These are phyloP conservation scores for Piprites chloris DNA, from an alignment of 2,113 vertebrate species.

Conservation along the genomic window DNA sequence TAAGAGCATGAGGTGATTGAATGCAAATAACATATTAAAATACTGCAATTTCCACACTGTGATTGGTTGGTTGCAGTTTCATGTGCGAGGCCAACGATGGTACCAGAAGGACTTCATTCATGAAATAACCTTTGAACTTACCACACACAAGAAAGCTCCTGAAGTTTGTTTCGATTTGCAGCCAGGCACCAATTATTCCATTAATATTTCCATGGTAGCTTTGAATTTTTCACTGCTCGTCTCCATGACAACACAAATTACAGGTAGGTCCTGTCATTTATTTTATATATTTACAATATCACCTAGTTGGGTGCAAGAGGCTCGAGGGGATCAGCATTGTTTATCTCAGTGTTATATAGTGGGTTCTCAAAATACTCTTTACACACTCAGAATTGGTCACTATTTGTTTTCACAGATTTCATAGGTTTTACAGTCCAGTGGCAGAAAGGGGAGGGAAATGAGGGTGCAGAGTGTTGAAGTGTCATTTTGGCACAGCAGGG, in stretches of 20 bases:
- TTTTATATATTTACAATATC: neutral
- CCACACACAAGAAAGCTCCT: conserved; percentile 68
- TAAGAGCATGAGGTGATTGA: neutral
- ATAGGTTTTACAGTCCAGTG: neutral
- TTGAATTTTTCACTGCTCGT: conserved; percentile 59
- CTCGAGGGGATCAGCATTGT: neutral
- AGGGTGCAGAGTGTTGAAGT: neutral
- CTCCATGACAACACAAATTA: conserved; percentile 77
- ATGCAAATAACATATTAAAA: neutral
- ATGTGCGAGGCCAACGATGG: conserved; percentile 66
- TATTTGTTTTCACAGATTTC: neutral
- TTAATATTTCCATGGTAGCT: conserved; percentile 80
- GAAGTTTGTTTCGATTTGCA: conserved; percentile 83
- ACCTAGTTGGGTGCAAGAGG: neutral
- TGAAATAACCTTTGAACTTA: conserved; percentile 70
- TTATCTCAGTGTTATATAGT: neutral
- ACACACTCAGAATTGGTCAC: neutral
- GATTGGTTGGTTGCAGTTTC: conserved; percentile 66
- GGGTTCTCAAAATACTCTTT: neutral
- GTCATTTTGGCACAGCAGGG: neutral
- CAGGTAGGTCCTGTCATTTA: conserved; percentile 72
- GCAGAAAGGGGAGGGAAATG: neutral
- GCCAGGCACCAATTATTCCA: conserved; percentile 87
- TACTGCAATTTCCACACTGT: neutral
- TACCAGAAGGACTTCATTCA: conserved; percentile 81